A percentile compares a stretch with the other conserved stretches of the same genome.
phyloP scores from a whole-genome alignment of 2,797 vertebrate genomes.

The Ptychadena robeensis region DNA sequence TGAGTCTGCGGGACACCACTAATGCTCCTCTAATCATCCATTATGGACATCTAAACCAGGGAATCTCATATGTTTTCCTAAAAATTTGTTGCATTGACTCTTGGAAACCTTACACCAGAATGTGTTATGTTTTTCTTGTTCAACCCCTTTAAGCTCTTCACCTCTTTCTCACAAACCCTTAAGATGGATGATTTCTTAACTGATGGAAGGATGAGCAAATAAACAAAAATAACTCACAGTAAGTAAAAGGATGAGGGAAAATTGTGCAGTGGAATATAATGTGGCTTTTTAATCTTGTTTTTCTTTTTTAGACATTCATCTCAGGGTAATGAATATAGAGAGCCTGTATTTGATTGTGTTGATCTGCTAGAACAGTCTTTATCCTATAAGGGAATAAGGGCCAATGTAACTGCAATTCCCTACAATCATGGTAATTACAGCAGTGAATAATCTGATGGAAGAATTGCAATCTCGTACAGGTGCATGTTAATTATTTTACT shows the following conservation, averaged over 20 bases:
- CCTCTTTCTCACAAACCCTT: slow-evolving; percentile 12
- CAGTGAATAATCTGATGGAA: slow-evolving; percentile 45
- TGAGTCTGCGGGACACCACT: too few relatives aligned
- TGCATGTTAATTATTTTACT: slow-evolving; percentile 51
- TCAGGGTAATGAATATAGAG: slow-evolving; percentile 70
- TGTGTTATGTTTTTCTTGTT: not conserved
- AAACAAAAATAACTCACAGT: slow-evolving; percentile 45
- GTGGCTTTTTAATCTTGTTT: slow-evolving; percentile 55
- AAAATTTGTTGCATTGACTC: not conserved
- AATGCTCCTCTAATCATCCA: too few relatives aligned
- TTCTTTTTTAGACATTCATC: slow-evolving; percentile 58
- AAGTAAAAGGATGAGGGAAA: slow-evolving; percentile 33
- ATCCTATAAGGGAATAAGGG: slow-evolving; percentile 61
- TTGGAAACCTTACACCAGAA: not conserved
- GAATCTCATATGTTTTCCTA: too few relatives aligned
- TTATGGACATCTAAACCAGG: too few relatives aligned
- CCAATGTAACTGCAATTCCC: slow-evolving; percentile 57
- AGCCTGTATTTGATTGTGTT: slow-evolving; percentile 69
- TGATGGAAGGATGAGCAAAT: slow-evolving; percentile 26
- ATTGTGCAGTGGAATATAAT: slow-evolving; percentile 48
- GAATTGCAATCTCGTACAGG: slow-evolving; percentile 52
- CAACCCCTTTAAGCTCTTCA: not conserved
- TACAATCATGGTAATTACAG: slow-evolving; percentile 56
- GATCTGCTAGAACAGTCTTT: slow-evolving; percentile 64
- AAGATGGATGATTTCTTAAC: slow-evolving; percentile 36